Percentiles rank a stretch among this genome's conserved stretches.
Conservation (phyloP, 2,113 vertebrate genomes). For the Myrmecobius fasciatus region DNA sequence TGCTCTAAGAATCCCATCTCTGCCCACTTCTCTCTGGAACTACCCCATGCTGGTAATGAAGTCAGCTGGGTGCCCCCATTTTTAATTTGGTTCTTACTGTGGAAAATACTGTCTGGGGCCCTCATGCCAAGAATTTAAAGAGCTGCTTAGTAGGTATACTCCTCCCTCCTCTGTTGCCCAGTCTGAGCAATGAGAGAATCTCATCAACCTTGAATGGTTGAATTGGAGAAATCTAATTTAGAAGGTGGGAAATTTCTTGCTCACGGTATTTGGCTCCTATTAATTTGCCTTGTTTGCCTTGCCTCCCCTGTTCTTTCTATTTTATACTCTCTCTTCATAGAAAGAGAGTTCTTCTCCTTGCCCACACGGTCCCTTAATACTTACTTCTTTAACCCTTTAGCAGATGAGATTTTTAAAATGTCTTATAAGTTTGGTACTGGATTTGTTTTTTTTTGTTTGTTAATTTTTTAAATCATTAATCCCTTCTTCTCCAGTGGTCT, state of each 20-base stretch:
- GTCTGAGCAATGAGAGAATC: background rate
- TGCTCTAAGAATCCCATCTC: background rate
- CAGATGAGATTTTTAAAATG: background rate
- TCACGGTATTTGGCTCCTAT: slow-evolving; percentile 4
- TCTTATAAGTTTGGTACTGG: background rate
- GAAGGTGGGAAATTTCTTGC: slow-evolving; percentile 33
- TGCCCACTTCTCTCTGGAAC: background rate
- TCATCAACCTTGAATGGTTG: background rate
- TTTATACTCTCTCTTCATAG: background rate
- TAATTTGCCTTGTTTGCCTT: background rate
- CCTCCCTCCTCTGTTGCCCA: background rate
- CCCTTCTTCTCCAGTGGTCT: background rate
- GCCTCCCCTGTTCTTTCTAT: background rate
- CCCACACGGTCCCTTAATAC: background rate
- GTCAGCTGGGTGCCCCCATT: background rate
- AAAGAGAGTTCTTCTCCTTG: background rate
- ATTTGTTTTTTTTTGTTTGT: background rate
- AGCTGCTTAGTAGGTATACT: background rate
- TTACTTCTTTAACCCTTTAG: background rate
- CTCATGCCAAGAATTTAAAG: background rate
- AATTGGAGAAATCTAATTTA: background rate
- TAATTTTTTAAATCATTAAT: background rate
- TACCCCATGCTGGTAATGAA: background rate
- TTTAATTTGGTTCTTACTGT: background rate
- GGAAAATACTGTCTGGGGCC: fast-evolving